Evolutionary conservation across 2,888 invertebrate species (phyloP), one percentile per base, ranked within the genome.

Genomic region (Drosophila recens): DNA sequence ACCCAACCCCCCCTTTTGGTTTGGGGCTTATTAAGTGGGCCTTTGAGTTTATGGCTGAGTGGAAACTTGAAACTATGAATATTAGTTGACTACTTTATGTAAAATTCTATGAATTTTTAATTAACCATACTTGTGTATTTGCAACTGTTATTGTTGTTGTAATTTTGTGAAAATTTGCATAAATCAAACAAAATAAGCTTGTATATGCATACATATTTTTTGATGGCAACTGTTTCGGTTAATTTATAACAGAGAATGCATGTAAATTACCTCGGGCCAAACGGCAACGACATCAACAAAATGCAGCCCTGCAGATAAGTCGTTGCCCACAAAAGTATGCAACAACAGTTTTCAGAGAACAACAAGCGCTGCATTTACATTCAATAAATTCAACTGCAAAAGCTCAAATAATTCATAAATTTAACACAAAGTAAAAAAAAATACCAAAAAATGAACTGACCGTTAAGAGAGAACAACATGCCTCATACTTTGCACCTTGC

Each of bases 391-490:
- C 76, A 72, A 79, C 78, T 46, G 66, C 70, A 72, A 86, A 72
- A 64, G 70, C 67, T 72, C 82, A 86, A 87, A 89, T 87, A 89
- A 77, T 84, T 87, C 85, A 86, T 81, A 86, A 89, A 87, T 87
- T 78, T 76, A 73, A 70, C 68, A 65, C 69, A 42, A 53, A 36
- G 71, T 51, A 54, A 64, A 49, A 67, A 33, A 68, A 51, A 43
- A 48, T 27, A 45, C 11, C 17, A 42, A 36, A 65, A 67, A 69
- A 70, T 62, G 62, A 67, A 70, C 48, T 75, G 79, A 80, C 72
- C 67, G 75, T 63, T 73, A 79, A 71, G 48, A 49, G 54, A 43
- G 23, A 56, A 11, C 52, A 48, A 46, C 56, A 27, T 48, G 11
- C 51, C 15, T 17, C 56, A 30, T 43, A 58, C 38, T 38, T 30